Evolutionary conservation across 2,113 vertebrate species (phyloP).

Genomic region (Nothobranchius kuhntae): DNA sequence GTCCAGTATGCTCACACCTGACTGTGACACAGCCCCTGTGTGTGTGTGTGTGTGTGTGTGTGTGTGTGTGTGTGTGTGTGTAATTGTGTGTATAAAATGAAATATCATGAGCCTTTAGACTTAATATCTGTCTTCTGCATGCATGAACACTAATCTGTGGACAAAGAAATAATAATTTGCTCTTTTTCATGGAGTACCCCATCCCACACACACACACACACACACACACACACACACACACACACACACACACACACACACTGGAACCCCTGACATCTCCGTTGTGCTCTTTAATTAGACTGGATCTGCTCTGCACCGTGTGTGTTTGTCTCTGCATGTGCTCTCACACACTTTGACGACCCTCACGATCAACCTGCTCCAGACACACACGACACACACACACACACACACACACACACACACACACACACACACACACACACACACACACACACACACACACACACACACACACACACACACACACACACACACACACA

Average conservation of each 20-base stretch:
- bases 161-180: slow-evolving; percentile 47
- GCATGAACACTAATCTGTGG: slow-evolving; percentile 34
- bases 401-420: slow-evolving; percentile 11
- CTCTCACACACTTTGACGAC: slow-evolving; percentile 48
- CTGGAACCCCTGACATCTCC: slow-evolving; percentile 55
- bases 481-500: slow-evolving; percentile 8
- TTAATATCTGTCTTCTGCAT: slow-evolving; percentile 8
- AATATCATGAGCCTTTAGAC: slow-evolving; percentile 72
- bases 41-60: too few species aligned
- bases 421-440: slow-evolving; percentile 7
- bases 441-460: slow-evolving; percentile 7
- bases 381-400: slow-evolving; percentile 23
- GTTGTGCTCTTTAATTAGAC: slow-evolving; percentile 74
- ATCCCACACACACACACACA: slow-evolving; percentile 17
- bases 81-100: slow-evolving; percentile 75
- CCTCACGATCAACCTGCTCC: slow-evolving; percentile 55
- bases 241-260: slow-evolving; percentile 14
- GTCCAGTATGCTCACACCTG: slow-evolving; percentile 83
- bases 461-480: too few species aligned
- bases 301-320: slow-evolving; percentile 44
- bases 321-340: slow-evolving; percentile 19
- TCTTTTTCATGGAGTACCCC: slow-evolving; percentile 24
- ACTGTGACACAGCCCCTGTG: slow-evolving; percentile 80
- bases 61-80: slow-evolving; percentile 55
- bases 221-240: slow-evolving; percentile 6